phyloP scores from a whole-genome alignment of 2,797 vertebrate genomes.

The Brachyalestes nurse region DNA sequence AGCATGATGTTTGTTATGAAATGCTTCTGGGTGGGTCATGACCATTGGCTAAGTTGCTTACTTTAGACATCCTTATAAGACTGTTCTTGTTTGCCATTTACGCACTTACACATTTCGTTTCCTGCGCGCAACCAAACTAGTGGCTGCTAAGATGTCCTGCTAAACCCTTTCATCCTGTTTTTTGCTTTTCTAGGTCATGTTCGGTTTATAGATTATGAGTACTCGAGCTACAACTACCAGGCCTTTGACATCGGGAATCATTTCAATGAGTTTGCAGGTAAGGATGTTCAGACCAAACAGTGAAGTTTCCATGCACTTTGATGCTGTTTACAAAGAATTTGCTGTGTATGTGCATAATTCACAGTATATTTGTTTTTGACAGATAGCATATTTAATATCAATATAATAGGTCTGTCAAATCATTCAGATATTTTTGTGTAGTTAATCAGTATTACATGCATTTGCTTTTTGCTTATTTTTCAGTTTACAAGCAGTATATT shows the following conservation, averaged over 20 bases:
- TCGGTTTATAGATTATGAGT: constrained; percentile 96
- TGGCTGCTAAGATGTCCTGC: constrained; percentile 19
- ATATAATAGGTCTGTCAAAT: too few relatives aligned
- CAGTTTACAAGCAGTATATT: too few relatives aligned
- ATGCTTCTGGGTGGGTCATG: background rate
- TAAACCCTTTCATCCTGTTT: background rate
- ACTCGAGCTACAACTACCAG: constrained; percentile 97
- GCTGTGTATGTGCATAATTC: too few relatives aligned
- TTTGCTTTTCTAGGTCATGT: constrained; percentile 80
- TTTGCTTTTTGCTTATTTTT: too few relatives aligned
- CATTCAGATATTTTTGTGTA: too few relatives aligned
- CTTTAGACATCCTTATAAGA: background rate
- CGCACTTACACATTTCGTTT: background rate
- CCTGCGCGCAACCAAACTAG: too few relatives aligned
- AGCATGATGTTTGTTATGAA: background rate
- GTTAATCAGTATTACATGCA: too few relatives aligned
- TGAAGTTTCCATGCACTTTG: background rate
- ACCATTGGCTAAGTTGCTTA: background rate
- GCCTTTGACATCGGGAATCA: constrained; percentile 98
- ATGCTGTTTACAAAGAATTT: background rate
- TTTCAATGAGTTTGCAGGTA: constrained; percentile 98
- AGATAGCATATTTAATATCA: too few relatives aligned
- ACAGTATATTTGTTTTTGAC: too few relatives aligned
- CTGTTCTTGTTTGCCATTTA: background rate
- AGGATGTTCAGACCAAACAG: constrained; percentile 47